Evolutionary conservation across 2,888 invertebrate genomes (phyloP), one percentile per base, ranked within the genome.

Genomic region (Caenorhabditis parvicauda): DNA sequence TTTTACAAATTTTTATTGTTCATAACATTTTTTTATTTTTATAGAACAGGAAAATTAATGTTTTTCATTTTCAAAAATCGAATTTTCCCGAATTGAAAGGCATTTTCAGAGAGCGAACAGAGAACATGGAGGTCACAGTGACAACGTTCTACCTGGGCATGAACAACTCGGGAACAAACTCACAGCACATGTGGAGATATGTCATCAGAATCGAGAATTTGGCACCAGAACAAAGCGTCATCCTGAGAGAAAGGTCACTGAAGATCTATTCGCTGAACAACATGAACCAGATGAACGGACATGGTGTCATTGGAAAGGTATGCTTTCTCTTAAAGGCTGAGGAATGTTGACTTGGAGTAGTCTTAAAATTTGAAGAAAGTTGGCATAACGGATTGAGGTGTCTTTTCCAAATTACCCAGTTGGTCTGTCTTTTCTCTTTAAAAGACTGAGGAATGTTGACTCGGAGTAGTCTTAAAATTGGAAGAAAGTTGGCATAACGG

Each of bases 51-150:
- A n/a, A n/a, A n/a, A n/a, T n/a, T n/a, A n/a, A n/a, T n/a, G n/a
- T n/a, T n/a, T n/a, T n/a, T n/a, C n/a, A n/a, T n/a, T n/a, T n/a
- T n/a, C n/a, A n/a, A n/a, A n/a, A n/a, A n/a, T n/a, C n/a, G n/a
- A n/a, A n/a, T n/a, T n/a, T n/a, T n/a, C n/a, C n/a, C n/a, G n/a
- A n/a, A n/a, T n/a, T n/a, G n/a, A n/a, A n/a, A n/a, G n/a, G n/a
- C n/a, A n/a, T n/a, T n/a, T n/a, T n/a, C n/a, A n/a, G 91, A 76
- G 94, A 96, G 85, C 94, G 94, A 0, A 96, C 96, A 0, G 94
- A 98, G 83, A 89, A 90, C 81, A 89, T 95, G 66, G 86, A 95
- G 46, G 91, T 99, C 35, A 98, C 96, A 12, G 96, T 96, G 53
- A 96, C 94, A 82, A 98, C 98, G 0, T 96, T 76, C 58, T 81